Evolutionary conservation across 2,113 vertebrate species (phyloP), one percentile per base, ranked within the genome.

Genomic region (Cephalopterus ornatus): DNA sequence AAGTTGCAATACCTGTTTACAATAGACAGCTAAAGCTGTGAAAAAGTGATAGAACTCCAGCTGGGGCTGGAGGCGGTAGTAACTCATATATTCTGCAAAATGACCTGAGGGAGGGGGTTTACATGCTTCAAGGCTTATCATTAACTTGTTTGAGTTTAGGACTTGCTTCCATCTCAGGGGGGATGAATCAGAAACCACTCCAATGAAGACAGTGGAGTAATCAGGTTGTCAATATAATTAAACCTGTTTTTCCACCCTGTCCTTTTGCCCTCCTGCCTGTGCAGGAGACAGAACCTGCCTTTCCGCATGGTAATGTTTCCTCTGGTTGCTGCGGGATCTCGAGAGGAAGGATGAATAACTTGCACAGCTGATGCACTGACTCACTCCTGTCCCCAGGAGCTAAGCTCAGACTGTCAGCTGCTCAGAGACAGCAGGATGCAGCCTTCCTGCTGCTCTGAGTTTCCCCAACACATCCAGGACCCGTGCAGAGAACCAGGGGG

Each of bases 161-260:
- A n/a, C 32, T 90, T 23, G 1, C 62, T 70, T 85, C 30, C 11
- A 1, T 56, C 28, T 65, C 4, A 0, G 12, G 12, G 1, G 0
- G 17, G 30, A 35, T 79, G 41, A 89, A 88, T 63, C 39, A 65
- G 55, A 65, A 81, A 7, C 71, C 50, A 12, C 27, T 50, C 33
- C 42, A 46, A 5, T 61, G 12, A 90, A 82, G 62, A 28, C 62
- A 47, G 0, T 4, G 27, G 35, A 58, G 14, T 66, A 62, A 77
- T 53, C 2, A 1, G 19, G 19, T 11, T 30, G 17, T 41, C 58
- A 78, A 23, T 24, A 74, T 50, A 78, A 67, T 41, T 24, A 20
- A 82, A 30, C 7, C 17, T 44, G 5, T 1, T 66, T 65, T 35
- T 30, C 49, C 39, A 33, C 30, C 1, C 11, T 42, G 23, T 70